A percentile compares a stretch with the other conserved stretches of the same genome.
phyloP scores from a whole-genome alignment of 92 coral and sea anemone species.

The Chrysogorgia sp. region DNA sequence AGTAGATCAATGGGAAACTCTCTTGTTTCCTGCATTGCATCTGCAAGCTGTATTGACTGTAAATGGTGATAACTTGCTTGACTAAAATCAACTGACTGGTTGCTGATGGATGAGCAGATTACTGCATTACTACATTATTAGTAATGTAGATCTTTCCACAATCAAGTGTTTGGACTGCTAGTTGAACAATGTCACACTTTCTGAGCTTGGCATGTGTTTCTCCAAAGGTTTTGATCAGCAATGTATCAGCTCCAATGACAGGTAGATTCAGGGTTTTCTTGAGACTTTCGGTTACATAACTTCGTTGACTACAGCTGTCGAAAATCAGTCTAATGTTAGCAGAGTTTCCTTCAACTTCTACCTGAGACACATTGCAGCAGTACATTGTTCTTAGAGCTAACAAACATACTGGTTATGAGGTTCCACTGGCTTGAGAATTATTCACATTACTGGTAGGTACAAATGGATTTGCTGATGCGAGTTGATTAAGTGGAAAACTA shows the following conservation, averaged over 20 bases:
- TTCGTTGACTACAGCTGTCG: slow-evolving; percentile 49
- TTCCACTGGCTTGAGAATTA: slow-evolving; percentile 18
- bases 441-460: neutral
- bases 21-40: neutral
- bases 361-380: slow-evolving; percentile 45
- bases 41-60: slow-evolving; percentile 31
- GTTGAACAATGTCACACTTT: slow-evolving; percentile 52
- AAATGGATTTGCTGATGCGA: neutral
- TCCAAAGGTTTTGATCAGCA: slow-evolving; percentile 59
- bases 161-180: slow-evolving; percentile 33
- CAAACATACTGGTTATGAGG: slow-evolving; percentile 18
- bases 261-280: slow-evolving; percentile 13
- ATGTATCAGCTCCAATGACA: slow-evolving; percentile 32
- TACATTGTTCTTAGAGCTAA: slow-evolving; percentile 27
- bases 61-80: slow-evolving; percentile 19
- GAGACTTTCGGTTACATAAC: slow-evolving; percentile 31
- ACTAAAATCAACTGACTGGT: slow-evolving; percentile 29
- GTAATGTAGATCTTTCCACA: slow-evolving; percentile 36
- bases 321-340: slow-evolving; percentile 41
- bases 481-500: slow-evolving; percentile 4
- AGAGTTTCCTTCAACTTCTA: neutral
- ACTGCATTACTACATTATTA: slow-evolving; percentile 48
- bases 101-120: slow-evolving; percentile 54
- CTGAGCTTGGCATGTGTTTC: slow-evolving; percentile 14
- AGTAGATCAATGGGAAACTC: slow-evolving; percentile 10